Base-by-base conservation (phyloP, 2,797 vertebrate genomes). In the Chiloscyllium punctatum region DNA sequence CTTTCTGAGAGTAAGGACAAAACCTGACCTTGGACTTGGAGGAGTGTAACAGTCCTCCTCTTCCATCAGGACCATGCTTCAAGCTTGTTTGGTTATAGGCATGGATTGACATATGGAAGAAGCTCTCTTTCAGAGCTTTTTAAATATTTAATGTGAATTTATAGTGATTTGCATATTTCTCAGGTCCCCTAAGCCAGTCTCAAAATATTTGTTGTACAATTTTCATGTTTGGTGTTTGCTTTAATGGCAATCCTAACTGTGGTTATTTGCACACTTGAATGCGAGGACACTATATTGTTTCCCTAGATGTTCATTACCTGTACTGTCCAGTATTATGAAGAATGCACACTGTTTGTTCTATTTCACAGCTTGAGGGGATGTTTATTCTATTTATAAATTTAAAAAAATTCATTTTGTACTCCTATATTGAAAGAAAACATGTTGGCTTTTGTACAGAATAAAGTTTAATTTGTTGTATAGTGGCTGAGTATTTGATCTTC, bases 331-430 rank as follows among this genome's bases (percentile, higher is more conserved):
- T 66, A 16, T 13, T 33, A 62, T 62, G 53, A 88, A 53, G 25
- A 18, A 57, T 91, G 16, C 88, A 30, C n/a, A 92, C 23, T 11
- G 66, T 8, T 92, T 37, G 23, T n/a, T 25, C 66, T n/a, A 9
- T 92, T 69, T 69, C 53, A 92, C 62, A 92, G 69, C 51, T 88
- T n/a, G 18, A 23, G 37, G 4, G 90, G 66, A 92, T 92, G 90
- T 92, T 69, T 92, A 92, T 27, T 92, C 62, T 92, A 69, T 92
- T 92, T 92, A 92, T 92, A 69, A 62, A 25, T 92, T n/a, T 1
- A 48, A 48, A 48, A 62, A 30, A 30, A 30, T 23, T 5, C 18
- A 90, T 66, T 66, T 33, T 90, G 30, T 66, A 33, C n/a, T 69
- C 90, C n/a, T 42, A 7, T 92, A 69, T 68, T 69, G 62, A 57